Percentiles rank a stretch among this genome's conserved stretches.
phyloP scores from a whole-genome alignment of 1,140 invertebrate species.

The Aphelenchoides fujianensis region DNA sequence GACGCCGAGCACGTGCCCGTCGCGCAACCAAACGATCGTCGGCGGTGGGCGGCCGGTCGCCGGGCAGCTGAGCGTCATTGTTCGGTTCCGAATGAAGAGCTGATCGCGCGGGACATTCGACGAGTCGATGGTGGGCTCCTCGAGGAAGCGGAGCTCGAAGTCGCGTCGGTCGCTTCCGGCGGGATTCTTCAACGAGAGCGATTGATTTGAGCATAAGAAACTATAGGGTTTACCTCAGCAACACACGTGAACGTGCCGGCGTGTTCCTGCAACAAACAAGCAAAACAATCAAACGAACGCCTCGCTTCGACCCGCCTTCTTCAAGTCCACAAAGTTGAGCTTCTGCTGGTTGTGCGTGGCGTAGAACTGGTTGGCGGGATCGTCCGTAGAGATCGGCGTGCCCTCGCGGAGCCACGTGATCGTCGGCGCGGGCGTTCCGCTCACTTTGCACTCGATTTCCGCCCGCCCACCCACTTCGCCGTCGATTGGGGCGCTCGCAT shows the following conservation, averaged over 20 bases:
- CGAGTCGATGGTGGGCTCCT: conserved; percentile 44
- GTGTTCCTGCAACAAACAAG: conserved; percentile 32
- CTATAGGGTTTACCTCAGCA: too few species aligned
- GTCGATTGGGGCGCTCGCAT: conserved; percentile 51
- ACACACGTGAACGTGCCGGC: conserved; percentile 37
- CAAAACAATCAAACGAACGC: neutral
- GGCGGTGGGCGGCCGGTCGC: conserved; percentile 30
- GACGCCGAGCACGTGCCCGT: conserved; percentile 23
- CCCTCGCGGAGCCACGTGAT: conserved; percentile 66
- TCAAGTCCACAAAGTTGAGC: conserved; percentile 30
- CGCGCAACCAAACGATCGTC: conserved; percentile 31
- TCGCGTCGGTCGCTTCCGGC: conserved; percentile 63
- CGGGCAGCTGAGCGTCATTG: conserved; percentile 36
- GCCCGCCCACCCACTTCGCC: conserved; percentile 58
- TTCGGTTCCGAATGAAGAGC: conserved; percentile 39
- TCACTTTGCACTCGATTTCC: conserved; percentile 64
- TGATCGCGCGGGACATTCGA: conserved; percentile 40
- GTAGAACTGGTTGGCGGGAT: conserved; percentile 26
- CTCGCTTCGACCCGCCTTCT: too few species aligned
- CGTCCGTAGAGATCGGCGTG: conserved; percentile 31
- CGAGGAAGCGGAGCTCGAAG: conserved; percentile 50
- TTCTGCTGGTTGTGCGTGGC: conserved; percentile 31
- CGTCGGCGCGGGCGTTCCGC: conserved; percentile 65
- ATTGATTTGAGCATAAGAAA: too few species aligned
- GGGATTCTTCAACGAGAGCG: conserved; percentile 62